These are phyloP conservation scores for Rhingia campestris DNA, from an alignment of 2,888 invertebrate species.

Conservation along the genomic window DNA sequence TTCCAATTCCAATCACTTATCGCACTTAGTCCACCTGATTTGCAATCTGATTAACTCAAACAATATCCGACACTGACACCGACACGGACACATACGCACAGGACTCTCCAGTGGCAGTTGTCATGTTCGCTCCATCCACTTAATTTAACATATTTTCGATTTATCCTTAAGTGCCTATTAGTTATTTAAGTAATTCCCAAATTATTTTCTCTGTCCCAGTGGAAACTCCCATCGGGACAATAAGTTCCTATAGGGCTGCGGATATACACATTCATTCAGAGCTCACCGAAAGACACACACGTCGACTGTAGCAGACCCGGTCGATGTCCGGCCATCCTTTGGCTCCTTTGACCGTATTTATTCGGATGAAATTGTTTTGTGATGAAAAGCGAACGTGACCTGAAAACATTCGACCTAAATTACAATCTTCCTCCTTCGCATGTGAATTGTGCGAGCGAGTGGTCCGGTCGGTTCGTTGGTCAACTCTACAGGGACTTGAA, in stretches of 20 bases:
- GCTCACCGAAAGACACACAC: slow-evolving; percentile 10
- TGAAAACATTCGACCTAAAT: slow-evolving; percentile 64
- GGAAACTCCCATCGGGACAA: slow-evolving; percentile 68
- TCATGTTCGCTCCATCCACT: slow-evolving; percentile 56
- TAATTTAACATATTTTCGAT: slow-evolving; percentile 68
- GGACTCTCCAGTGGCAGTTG: not conserved
- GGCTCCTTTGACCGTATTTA: slow-evolving; percentile 61
- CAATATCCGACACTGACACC: not conserved
- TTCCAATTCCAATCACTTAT: not conserved
- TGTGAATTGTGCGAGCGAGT: not conserved
- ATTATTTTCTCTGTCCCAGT: slow-evolving; percentile 61
- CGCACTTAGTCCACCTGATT: not conserved
- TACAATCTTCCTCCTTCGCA: slow-evolving; percentile 42
- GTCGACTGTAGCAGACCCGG: slow-evolving; percentile 10
- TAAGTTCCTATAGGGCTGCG: slow-evolving; percentile 32
- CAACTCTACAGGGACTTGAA: slow-evolving; percentile 51
- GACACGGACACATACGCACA: not conserved
- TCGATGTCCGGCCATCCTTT: slow-evolving; percentile 57
- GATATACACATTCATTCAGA: slow-evolving; percentile 23
- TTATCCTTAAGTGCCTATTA: slow-evolving; percentile 72
- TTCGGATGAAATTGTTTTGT: slow-evolving; percentile 74
- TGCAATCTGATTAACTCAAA: not conserved
- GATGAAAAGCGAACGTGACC: slow-evolving; percentile 74
- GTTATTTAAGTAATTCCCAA: slow-evolving; percentile 72
- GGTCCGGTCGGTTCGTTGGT: not conserved